A percentile compares a stretch with the other conserved stretches of the same genome.
phyloP scores from a whole-genome alignment of 2,113 vertebrate genomes.

The Terrapene triunguis region DNA sequence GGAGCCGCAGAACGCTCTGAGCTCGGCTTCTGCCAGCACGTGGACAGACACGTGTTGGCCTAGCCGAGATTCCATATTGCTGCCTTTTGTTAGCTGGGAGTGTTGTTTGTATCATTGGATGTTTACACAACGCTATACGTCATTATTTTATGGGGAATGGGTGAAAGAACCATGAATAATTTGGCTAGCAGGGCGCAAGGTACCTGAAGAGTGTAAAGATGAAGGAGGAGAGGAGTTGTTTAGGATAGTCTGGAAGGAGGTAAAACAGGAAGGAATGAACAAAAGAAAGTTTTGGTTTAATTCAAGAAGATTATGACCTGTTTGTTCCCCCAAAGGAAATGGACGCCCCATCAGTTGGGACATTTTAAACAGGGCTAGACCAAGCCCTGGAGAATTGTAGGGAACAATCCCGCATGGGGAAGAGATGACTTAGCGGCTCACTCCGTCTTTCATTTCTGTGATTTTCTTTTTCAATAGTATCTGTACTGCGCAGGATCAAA shows the following conservation, averaged over 20 bases:
- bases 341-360: neutral
- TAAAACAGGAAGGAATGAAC: neutral
- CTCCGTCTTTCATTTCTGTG: neutral
- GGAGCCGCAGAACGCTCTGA: neutral
- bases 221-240: slow-evolving; percentile 2
- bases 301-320: neutral
- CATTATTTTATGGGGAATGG: neutral
- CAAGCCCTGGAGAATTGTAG: neutral
- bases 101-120: neutral
- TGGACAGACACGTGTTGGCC: neutral
- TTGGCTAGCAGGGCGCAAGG: neutral
- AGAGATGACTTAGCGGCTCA: neutral
- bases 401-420: neutral
- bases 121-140: neutral
- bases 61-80: neutral
- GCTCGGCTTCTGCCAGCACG: neutral
- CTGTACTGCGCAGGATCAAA: fast-evolving
- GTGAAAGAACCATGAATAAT: neutral
- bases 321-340: neutral
- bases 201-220: neutral
- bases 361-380: neutral
- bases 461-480: neutral
- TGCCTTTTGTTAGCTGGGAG: fast-evolving
- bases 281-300: neutral
- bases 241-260: neutral